phyloP scores from a whole-genome alignment of 2,797 vertebrate genomes.

The Pyrocephalus nanus region DNA sequence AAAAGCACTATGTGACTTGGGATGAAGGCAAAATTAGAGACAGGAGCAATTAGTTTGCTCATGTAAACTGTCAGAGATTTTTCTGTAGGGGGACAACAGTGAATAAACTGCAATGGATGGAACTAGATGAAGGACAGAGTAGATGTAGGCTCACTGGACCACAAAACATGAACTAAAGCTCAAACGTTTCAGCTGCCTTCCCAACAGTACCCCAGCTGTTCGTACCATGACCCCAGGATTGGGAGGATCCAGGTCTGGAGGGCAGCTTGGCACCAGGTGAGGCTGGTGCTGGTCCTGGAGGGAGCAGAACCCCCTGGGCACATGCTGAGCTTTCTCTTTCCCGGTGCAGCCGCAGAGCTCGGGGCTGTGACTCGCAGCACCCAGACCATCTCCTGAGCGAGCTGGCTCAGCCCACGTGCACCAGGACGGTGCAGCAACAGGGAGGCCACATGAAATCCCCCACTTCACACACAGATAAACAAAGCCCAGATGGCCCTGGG shows the following conservation, averaged over 20 bases:
- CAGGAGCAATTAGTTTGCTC: background rate
- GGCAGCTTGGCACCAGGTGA: background rate
- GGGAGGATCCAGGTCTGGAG: background rate
- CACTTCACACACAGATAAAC: slow-evolving; percentile 20
- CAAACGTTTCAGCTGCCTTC: background rate
- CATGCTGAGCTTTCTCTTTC: background rate
- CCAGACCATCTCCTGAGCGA: rapidly evolving
- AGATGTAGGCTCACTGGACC: background rate
- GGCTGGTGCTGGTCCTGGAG: background rate
- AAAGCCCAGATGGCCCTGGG: slow-evolving; percentile 5
- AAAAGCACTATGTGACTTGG: background rate
- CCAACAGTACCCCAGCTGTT: background rate
- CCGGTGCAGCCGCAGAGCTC: rapidly evolving
- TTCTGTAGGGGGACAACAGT: background rate
- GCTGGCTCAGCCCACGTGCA: background rate
- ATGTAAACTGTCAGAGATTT: background rate
- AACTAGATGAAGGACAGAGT: background rate
- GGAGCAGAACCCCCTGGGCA: background rate
- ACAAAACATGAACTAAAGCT: background rate
- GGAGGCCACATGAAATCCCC: slow-evolving; percentile 13
- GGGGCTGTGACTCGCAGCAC: background rate
- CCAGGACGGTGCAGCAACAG: background rate
- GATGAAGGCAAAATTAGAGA: background rate
- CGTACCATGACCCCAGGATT: background rate
- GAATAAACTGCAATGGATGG: background rate